These are phyloP conservation scores for Lochmaea crataegi DNA, from an alignment of 2,888 invertebrate species.

Conservation along the genomic window DNA sequence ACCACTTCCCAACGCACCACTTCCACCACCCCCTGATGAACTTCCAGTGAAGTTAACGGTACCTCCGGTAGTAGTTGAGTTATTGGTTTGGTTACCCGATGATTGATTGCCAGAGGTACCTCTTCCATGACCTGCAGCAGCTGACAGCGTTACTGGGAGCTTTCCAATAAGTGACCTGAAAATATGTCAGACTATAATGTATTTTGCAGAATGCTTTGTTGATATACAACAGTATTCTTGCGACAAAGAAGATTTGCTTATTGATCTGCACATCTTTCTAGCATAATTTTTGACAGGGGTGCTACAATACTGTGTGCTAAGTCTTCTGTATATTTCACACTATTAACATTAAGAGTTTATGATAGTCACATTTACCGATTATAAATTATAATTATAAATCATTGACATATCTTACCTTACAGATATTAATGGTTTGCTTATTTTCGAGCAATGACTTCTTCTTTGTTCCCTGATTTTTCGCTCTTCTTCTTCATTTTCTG, in stretches of 20 bases:
- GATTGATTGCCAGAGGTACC: constrained; percentile 63
- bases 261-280: too few species aligned
- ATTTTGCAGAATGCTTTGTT: too few species aligned
- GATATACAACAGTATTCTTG: too few species aligned
- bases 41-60: constrained; percentile 58
- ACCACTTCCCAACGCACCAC: constrained; percentile 69
- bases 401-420: constrained; percentile 60
- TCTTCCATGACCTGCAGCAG: constrained; percentile 85
- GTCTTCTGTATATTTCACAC: too few species aligned
- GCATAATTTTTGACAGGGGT: too few species aligned
- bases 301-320: not conserved
- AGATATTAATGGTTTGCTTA: constrained; percentile 72
- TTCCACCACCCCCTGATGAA: constrained; percentile 69
- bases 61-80: constrained; percentile 35
- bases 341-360: too few species aligned
- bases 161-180: constrained; percentile 66
- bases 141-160: constrained; percentile 75
- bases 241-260: too few species aligned
- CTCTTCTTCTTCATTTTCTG: constrained; percentile 76
- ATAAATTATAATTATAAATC: not conserved
- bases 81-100: constrained; percentile 34
- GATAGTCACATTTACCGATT: not conserved
- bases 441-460: constrained; percentile 75
- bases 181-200: not conserved
- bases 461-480: constrained; percentile 77